phyloP scores from a whole-genome alignment of 2,113 vertebrate genomes.

The Scophthalmus maximus region DNA sequence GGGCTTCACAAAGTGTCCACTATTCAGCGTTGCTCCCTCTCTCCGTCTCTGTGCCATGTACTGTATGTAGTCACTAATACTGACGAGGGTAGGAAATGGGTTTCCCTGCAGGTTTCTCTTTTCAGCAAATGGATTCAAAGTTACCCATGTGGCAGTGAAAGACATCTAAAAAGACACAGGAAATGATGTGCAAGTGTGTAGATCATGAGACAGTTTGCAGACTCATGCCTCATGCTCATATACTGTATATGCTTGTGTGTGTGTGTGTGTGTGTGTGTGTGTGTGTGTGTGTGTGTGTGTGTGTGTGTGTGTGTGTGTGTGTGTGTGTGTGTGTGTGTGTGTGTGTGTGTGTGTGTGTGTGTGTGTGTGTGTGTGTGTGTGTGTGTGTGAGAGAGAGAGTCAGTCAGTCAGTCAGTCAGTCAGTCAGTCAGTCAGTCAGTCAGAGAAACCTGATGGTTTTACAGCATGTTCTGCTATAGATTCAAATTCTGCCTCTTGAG shows the following conservation, averaged over 20 bases:
- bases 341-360: too few species aligned
- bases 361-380: too few species aligned
- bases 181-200: constrained; percentile 35
- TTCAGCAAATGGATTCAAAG: constrained; percentile 29
- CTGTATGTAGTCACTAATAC: constrained; percentile 6
- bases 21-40: background rate
- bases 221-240: constrained; percentile 19
- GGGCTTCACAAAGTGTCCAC: background rate
- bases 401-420: too few species aligned
- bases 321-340: too few species aligned
- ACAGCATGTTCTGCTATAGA: too few species aligned
- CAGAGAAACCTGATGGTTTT: background rate
- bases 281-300: too few species aligned
- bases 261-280: too few species aligned
- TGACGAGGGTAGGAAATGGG: constrained; percentile 40
- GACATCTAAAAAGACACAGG: constrained; percentile 27
- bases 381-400: too few species aligned
- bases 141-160: background rate
- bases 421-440: too few species aligned
- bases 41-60: background rate
- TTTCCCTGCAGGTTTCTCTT: constrained; percentile 33
- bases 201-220: background rate
- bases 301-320: too few species aligned
- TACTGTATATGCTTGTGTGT: background rate
- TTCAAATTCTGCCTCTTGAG: background rate